Evolutionary conservation across 2,113 vertebrate genomes (phyloP), one percentile per base, ranked within the genome.

Genomic region (Haemorhous mexicanus): DNA sequence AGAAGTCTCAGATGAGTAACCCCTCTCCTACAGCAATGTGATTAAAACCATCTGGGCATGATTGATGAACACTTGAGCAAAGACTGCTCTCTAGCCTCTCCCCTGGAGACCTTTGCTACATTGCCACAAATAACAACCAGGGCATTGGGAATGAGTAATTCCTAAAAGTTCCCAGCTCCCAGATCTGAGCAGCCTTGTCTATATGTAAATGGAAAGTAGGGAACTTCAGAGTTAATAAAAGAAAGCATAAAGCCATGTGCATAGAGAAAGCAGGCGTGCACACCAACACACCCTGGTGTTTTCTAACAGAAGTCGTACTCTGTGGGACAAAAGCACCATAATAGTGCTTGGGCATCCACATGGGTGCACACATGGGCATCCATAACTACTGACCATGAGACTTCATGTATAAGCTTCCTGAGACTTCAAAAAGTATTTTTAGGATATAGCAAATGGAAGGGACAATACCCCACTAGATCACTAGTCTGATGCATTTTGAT

Each of bases 181-280:
- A 33, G 23, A 84, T 46, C 61, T 82, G 61, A 95, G 74, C 37
- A 89, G 41, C 66, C 30, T 58, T 67, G 53, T 41, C 47, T 56
- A 20, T 26, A 43, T 19, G 20, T 30, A 84, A 79, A 79, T 37
- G 17, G 23, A 69, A 88, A 96, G 53, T 32, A 78, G 37, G 68
- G 85, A 93, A 86, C 73, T 84, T 59, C 68, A 92, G 75, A 77
- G 85, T 90, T 84, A 87, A 67, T 89, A 41, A 39, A 79, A 90
- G 95, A 92, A 96, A 97, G 95, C 88, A 91, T 95, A 68, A 96
- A 96, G 96, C 88, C 94, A 89, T 81, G 46, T 95, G 95, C 93
- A 78, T 59, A 95, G 92, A 95, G 90, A 92, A 96, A 96, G 93
- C 94, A 90, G 93, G 83, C 76, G 76, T 97, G 95, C 94, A 90